Percentiles rank a stretch among this genome's conserved stretches.
These are phyloP conservation scores for Gonatopus flavifemur DNA, from an alignment of 1,140 invertebrate genomes.

Conservation along the genomic window DNA sequence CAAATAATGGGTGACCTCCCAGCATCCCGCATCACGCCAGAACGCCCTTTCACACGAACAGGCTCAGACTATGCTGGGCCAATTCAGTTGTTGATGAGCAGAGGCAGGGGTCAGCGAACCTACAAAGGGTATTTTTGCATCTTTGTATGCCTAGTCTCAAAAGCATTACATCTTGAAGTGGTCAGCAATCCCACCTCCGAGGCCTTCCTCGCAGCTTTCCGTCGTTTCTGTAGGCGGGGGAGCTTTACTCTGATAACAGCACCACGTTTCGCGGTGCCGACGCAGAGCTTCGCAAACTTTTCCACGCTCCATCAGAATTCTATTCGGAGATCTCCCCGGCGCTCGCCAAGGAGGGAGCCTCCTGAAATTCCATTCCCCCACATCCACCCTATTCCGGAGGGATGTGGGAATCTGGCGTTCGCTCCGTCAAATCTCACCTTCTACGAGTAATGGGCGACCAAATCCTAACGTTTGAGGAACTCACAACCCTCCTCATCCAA, in stretches of 20 bases:
- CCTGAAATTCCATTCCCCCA: too few relatives aligned
- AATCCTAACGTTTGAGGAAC: constrained; percentile 15
- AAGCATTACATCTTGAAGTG: not conserved
- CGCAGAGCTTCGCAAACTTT: not conserved
- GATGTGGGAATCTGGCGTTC: not conserved
- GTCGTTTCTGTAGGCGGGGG: not conserved
- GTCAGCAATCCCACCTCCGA: not conserved
- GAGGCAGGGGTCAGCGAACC: not conserved
- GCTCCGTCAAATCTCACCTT: not conserved
- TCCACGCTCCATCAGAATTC: not conserved
- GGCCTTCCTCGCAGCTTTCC: too few relatives aligned
- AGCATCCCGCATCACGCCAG: not conserved
- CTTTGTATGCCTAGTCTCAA: not conserved
- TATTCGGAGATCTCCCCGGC: not conserved
- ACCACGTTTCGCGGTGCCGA: too few relatives aligned
- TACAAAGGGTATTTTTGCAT: not conserved
- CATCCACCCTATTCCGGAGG: too few relatives aligned
- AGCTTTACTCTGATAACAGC: too few relatives aligned
- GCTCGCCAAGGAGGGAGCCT: not conserved
- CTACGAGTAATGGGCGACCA: not conserved
- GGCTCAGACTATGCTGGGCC: not conserved
- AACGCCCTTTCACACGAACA: not conserved
- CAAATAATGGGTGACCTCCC: constrained; percentile 4
- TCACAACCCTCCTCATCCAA: constrained; percentile 12
- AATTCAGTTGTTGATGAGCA: not conserved